Evolutionary conservation across 2,797 vertebrate genomes (phyloP), one percentile per base, ranked within the genome.

Genomic region (Sebastolobus altivelis): DNA sequence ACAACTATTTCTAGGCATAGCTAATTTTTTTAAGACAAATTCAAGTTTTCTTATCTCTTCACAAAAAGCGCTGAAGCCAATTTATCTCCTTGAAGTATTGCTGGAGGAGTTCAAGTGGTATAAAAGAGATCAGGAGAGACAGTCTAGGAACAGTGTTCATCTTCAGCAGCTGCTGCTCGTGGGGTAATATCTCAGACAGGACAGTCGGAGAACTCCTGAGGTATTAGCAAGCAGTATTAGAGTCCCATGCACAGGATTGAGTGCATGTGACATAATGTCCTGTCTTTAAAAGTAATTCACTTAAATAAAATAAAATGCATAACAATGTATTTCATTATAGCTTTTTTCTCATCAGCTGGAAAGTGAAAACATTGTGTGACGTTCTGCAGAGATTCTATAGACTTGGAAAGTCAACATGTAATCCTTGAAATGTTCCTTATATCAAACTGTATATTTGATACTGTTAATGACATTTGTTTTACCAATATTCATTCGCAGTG

Each of bases 11-110:
- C 72, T 40, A 25, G n/a, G 43, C 67, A 76, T 27, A 65, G 75
- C 56, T 86, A 77, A 82, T 86, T 86, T 54, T 20, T 63, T 75
- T 20, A 69, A 83, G 81, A 81, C 70, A 84, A 81, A 86, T 83
- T 75, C 13, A 20, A 29, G 66, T 62, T 79, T 81, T 76, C 67
- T 76, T 82, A 81, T 89, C 68, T 75, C 52, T 56, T 82, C 59
- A 82, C 16, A 77, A 83, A 85, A 83, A n/a, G 43, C 33, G 0
- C 62, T 4, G 22, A 49, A 63, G 65, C 52, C 81, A 54, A 68
- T 81, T 81, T 75, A 79, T 87, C 77, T 84, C 65, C 63, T 79
- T 25, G 46, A 80, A 82, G 62, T 52, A 69, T 83, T 81, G 80
- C 60, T 70, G 72, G 72, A 68, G 37, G 61, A 81, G 76, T 82